A percentile compares a stretch with the other conserved stretches of the same genome.
Conservation (phyloP, 2,888 invertebrate genomes). For the Plebejus melissa region DNA sequence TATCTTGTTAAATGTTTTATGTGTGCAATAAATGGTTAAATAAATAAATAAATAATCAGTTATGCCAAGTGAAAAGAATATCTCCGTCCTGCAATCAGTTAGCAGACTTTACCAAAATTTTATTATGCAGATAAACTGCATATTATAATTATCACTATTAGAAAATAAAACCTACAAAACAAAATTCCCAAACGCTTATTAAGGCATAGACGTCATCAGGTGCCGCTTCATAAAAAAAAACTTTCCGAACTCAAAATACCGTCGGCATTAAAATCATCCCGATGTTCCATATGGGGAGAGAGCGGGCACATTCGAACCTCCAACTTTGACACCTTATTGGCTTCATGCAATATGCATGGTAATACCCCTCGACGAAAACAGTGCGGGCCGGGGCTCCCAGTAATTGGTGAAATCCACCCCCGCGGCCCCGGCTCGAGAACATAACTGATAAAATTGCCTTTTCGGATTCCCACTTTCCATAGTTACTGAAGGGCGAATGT, state of each 20-base stretch:
- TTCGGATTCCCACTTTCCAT: not conserved
- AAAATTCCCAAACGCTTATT: not conserved
- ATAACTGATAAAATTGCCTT: constrained; percentile 21
- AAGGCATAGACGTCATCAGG: not conserved
- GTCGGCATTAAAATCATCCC: constrained; percentile 40
- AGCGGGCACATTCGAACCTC: constrained; percentile 44
- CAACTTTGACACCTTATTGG: constrained; percentile 64
- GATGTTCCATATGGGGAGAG: constrained; percentile 38
- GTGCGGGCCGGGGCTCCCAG: constrained; percentile 41
- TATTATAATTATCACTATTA: no score
- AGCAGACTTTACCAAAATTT: no score
- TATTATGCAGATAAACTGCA: no score
- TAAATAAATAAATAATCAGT: no score
- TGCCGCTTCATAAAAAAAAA: not conserved
- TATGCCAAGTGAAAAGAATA: no score
- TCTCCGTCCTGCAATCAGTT: no score
- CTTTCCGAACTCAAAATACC: constrained; percentile 15
- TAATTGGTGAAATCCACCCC: constrained; percentile 54
- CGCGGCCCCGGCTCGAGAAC: constrained; percentile 31
- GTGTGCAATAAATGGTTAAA: no score
- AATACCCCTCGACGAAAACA: constrained; percentile 53
- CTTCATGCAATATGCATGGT: constrained; percentile 70
- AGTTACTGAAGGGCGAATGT: not conserved
- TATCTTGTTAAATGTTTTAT: no score
- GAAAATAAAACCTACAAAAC: not conserved